A percentile compares a stretch with the other conserved stretches of the same genome.
Evolutionary conservation across 1,140 invertebrate species (phyloP).

Genomic region (Bombus haemorrhoidalis): DNA sequence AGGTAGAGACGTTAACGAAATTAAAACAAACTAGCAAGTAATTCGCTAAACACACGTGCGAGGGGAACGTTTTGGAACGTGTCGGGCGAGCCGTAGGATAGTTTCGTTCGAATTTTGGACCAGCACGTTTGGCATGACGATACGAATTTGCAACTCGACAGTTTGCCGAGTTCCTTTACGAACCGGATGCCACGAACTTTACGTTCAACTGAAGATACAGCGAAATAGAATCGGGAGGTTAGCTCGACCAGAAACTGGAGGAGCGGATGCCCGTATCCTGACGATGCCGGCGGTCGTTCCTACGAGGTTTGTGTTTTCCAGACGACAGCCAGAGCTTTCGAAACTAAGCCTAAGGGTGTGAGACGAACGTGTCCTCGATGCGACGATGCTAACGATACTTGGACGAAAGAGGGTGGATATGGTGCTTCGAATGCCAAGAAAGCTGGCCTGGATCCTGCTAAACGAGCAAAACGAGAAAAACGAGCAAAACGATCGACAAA

Average conservation of each 20-base stretch:
- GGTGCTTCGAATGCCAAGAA: conserved; percentile 10
- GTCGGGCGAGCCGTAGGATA: no score
- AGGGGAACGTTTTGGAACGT: background rate
- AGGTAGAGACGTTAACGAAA: background rate
- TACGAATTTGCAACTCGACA: conserved; percentile 74
- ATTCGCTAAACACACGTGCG: background rate
- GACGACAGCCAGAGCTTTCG: conserved; percentile 2
- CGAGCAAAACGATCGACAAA: conserved; percentile 41
- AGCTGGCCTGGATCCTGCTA: conserved; percentile 15
- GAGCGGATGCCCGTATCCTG: background rate
- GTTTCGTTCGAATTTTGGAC: no score
- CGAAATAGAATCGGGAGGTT: background rate
- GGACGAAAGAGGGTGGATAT: background rate
- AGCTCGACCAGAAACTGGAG: background rate
- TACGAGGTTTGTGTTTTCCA: conserved; percentile 22
- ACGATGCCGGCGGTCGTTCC: background rate
- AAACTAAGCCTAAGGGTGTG: conserved; percentile 60
- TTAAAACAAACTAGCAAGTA: conserved; percentile 10
- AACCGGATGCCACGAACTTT: conserved; percentile 19
- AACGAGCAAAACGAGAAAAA: conserved; percentile 55
- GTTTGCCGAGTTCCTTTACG: conserved; percentile 58
- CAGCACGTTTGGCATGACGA: conserved; percentile 51
- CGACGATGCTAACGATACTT: conserved; percentile 64
- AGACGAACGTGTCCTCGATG: conserved; percentile 55
- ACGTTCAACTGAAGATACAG: no score